Conservation (phyloP, 2,888 invertebrate genomes). For the Chouioia cunea region DNA sequence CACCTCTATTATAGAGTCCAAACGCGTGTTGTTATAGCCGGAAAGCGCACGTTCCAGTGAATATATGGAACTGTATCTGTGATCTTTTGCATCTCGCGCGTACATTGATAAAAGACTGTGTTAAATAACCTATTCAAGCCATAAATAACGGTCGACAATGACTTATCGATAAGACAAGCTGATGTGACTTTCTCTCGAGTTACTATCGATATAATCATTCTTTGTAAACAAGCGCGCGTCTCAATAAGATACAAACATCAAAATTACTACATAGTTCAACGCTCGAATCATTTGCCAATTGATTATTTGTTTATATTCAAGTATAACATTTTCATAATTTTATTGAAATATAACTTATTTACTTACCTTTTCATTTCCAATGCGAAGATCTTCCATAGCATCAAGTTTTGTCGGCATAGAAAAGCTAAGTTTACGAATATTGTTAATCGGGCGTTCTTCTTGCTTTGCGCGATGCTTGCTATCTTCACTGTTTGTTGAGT, state of each 20-base stretch:
- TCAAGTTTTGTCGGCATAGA: constrained; percentile 81
- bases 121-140: no score
- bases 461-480: background rate
- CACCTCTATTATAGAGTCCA: constrained; percentile 49
- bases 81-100: constrained; percentile 43
- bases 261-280: background rate
- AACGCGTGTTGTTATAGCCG: background rate
- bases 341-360: no score
- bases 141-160: no score
- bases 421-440: constrained; percentile 76
- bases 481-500: background rate
- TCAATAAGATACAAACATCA: no score
- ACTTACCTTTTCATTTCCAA: constrained; percentile 62
- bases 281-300: background rate
- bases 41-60: constrained; percentile 49
- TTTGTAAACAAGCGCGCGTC: no score
- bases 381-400: constrained; percentile 75
- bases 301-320: constrained; percentile 1
- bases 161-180: no score
- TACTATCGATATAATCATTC: no score
- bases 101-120: constrained; percentile 31
- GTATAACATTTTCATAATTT: no score
- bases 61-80: constrained; percentile 52
- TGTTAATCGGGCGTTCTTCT: background rate
- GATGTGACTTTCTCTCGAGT: no score